Percentiles rank a stretch among this genome's conserved stretches.
phyloP scores from a whole-genome alignment of 2,888 invertebrate genomes.

The Onthophagus sagittarius region DNA sequence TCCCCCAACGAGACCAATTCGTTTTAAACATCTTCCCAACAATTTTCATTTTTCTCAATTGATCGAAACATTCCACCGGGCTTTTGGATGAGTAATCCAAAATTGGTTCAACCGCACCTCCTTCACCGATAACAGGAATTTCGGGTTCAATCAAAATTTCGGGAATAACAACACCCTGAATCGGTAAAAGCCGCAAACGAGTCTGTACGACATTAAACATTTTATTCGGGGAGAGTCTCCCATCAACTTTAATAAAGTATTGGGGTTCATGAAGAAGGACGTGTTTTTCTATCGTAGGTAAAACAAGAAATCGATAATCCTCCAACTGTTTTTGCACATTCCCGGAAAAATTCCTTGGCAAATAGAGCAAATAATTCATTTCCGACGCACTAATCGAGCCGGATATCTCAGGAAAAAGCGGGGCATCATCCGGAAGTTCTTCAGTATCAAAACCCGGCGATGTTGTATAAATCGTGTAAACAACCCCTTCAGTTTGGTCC shows the following conservation, averaged over 20 bases:
- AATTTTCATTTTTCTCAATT: slow-evolving; percentile 36
- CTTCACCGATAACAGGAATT: slow-evolving; percentile 26
- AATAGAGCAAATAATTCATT: slow-evolving; percentile 51
- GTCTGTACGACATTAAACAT: slow-evolving; percentile 53
- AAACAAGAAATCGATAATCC: slow-evolving; percentile 49
- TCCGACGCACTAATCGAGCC: slow-evolving; percentile 29
- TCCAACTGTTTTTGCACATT: slow-evolving; percentile 52
- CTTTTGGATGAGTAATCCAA: slow-evolving; percentile 31
- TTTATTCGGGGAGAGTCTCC: slow-evolving; percentile 48
- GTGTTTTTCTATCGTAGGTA: slow-evolving; percentile 52
- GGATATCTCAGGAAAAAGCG: slow-evolving; percentile 27
- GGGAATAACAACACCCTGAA: slow-evolving; percentile 43
- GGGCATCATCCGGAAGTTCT: slow-evolving; percentile 34
- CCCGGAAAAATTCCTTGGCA: slow-evolving; percentile 50
- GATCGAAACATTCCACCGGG: slow-evolving; percentile 41
- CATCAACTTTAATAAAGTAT: slow-evolving; percentile 57
- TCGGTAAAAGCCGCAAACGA: slow-evolving; percentile 45
- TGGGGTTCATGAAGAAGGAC: slow-evolving; percentile 54
- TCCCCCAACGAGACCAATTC: slow-evolving; percentile 57
- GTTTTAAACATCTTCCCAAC: slow-evolving; percentile 45
- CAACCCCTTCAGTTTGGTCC: slow-evolving; percentile 39
- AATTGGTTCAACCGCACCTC: slow-evolving; percentile 31
- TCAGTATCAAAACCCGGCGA: slow-evolving; percentile 40
- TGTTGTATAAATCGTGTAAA: slow-evolving; percentile 44
- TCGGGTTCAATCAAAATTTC: slow-evolving; percentile 34